Conservation (phyloP, 2,113 vertebrate species). For the Ovibos moschatus region DNA sequence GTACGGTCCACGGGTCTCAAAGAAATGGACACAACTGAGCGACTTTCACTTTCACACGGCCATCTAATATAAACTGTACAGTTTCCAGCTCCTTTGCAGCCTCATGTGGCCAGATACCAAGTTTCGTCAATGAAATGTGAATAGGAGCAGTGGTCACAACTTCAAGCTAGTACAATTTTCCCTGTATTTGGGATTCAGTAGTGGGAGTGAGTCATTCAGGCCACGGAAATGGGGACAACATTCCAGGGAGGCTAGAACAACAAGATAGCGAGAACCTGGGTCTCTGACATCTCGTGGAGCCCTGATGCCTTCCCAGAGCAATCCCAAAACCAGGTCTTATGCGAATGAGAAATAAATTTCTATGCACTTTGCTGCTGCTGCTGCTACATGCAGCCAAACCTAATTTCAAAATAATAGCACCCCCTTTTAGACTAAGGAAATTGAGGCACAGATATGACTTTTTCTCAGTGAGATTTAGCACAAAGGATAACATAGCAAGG, state of each 20-base stretch:
- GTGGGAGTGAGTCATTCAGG: not conserved
- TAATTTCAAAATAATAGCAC: not conserved
- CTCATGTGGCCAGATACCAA: not conserved
- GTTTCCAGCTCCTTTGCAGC: not conserved
- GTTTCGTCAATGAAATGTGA: not conserved
- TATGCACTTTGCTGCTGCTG: not conserved
- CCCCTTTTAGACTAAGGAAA: not conserved
- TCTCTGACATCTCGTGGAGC: not conserved
- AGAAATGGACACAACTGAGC: rapidly evolving
- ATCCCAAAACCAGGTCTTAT: not conserved
- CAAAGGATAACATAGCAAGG: not conserved
- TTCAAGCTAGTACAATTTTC: not conserved
- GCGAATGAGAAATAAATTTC: not conserved
- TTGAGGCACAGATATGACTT: not conserved
- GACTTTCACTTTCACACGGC: not conserved
- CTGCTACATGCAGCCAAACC: not conserved
- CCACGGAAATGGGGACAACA: not conserved
- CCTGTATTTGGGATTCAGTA: not conserved
- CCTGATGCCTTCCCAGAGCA: not conserved
- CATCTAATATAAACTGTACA: not conserved
- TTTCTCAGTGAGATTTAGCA: not conserved
- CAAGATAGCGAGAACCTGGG: not conserved
- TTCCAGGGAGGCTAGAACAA: not conserved
- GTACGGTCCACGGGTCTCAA: not conserved
- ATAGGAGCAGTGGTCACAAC: not conserved